phyloP scores from a whole-genome alignment of 35 echinoderm and acorn worm genomes.

The Holothuria glaberrima region DNA sequence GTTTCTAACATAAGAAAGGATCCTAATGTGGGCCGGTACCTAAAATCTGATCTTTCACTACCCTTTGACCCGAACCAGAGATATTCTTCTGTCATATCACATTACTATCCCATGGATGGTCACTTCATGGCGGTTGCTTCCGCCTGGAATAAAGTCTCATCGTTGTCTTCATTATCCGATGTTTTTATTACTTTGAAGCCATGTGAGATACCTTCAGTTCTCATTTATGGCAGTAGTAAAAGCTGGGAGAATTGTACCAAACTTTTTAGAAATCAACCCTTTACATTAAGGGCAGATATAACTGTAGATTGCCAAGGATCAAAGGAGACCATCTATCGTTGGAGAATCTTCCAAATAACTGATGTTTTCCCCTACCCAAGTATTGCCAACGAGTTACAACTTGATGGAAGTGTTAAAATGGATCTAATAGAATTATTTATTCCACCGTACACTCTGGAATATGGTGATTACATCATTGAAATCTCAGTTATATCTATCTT shows the following conservation, averaged over 20 bases:
- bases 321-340: conserved; percentile 45
- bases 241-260: conserved; percentile 43
- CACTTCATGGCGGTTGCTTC: conserved; percentile 52
- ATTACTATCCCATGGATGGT: conserved; percentile 61
- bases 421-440: conserved; percentile 68
- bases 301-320: conserved; percentile 57
- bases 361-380: conserved; percentile 67
- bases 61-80: conserved; percentile 70
- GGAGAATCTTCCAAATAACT: conserved; percentile 73
- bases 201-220: conserved; percentile 71
- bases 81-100: conserved; percentile 53
- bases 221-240: conserved; percentile 58
- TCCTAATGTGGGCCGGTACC: conserved; percentile 4
- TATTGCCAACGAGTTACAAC: conserved; percentile 55
- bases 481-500: conserved; percentile 61
- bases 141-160: conserved; percentile 61
- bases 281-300: conserved; percentile 57
- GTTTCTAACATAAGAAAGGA: conserved; percentile 37
- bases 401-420: conserved; percentile 51
- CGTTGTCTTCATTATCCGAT: conserved; percentile 33
- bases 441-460: conserved; percentile 69
- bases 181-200: conserved; percentile 56
- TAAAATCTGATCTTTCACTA: conserved; percentile 63
- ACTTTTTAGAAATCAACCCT: conserved; percentile 42
- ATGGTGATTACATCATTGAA: conserved; percentile 80